These are phyloP conservation scores for Siniperca chuatsi DNA, from an alignment of 2,113 vertebrate species.

Conservation along the genomic window DNA sequence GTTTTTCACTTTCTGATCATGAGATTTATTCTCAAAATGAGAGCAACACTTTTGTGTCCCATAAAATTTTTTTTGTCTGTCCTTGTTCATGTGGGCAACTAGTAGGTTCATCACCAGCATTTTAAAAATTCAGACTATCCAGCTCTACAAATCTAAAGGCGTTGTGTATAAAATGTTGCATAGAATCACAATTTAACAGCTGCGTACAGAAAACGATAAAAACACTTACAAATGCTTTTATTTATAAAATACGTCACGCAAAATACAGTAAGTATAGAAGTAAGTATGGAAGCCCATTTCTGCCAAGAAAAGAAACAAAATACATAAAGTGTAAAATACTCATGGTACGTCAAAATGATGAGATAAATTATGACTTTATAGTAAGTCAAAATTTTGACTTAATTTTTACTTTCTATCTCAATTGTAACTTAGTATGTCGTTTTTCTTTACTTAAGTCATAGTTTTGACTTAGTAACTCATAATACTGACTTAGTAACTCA, in stretches of 20 bases:
- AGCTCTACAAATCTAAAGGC: conserved; percentile 1
- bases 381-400: too few species aligned
- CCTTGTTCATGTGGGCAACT: conserved; percentile 9
- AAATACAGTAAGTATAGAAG: neutral
- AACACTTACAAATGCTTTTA: neutral
- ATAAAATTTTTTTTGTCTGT: neutral
- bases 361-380: too few species aligned
- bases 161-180: conserved; percentile 25
- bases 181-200: conserved; percentile 14
- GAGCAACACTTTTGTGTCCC: conserved; percentile 28
- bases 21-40: neutral
- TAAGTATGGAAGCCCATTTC: neutral
- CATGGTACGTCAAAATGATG: too few species aligned
- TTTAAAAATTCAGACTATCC: conserved; percentile 1
- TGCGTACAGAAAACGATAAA: neutral
- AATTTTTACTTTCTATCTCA: too few species aligned
- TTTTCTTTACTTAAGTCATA: too few species aligned
- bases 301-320: neutral
- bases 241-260: neutral
- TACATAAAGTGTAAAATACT: neutral
- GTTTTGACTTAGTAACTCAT: neutral
- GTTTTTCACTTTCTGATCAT: neutral
- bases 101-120: conserved; percentile 47
- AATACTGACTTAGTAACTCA: neutral
- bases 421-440: too few species aligned